Conservation (phyloP, 1,140 invertebrate genomes). For the Platyura marginata region DNA sequence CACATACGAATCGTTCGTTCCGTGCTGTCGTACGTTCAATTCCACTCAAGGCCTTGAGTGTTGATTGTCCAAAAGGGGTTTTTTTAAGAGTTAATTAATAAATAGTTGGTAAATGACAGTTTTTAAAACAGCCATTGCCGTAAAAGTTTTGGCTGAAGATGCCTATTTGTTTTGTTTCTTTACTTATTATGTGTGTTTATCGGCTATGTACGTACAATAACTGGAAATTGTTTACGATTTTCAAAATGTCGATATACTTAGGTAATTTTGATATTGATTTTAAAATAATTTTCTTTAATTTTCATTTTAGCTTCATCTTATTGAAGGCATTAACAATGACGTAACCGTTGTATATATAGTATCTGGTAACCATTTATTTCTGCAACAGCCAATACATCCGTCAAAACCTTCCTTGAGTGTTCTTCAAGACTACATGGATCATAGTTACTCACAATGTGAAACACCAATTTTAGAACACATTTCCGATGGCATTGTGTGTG, state of each 20-base stretch:
- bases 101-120: no score
- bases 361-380: slow-evolving; percentile 70
- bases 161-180: no score
- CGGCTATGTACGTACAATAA: slow-evolving; percentile 14
- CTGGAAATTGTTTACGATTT: not conserved
- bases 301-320: slow-evolving; percentile 61
- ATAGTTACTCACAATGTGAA: slow-evolving; percentile 39
- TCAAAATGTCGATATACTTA: not conserved
- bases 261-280: not conserved
- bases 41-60: no score
- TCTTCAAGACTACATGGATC: slow-evolving; percentile 55
- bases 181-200: no score
- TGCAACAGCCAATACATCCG: slow-evolving; percentile 87
- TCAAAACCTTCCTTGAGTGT: slow-evolving; percentile 62
- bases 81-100: no score
- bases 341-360: slow-evolving; percentile 71
- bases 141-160: no score
- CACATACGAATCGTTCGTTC: no score
- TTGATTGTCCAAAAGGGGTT: no score
- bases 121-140: no score
- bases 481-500: slow-evolving; percentile 70
- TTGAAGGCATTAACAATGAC: slow-evolving; percentile 85
- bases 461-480: slow-evolving; percentile 43
- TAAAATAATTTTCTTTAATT: not conserved
- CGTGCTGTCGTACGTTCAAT: no score